Evolutionary conservation across 2,113 vertebrate genomes (phyloP).

Genomic region (Myotis brandtii): DNA sequence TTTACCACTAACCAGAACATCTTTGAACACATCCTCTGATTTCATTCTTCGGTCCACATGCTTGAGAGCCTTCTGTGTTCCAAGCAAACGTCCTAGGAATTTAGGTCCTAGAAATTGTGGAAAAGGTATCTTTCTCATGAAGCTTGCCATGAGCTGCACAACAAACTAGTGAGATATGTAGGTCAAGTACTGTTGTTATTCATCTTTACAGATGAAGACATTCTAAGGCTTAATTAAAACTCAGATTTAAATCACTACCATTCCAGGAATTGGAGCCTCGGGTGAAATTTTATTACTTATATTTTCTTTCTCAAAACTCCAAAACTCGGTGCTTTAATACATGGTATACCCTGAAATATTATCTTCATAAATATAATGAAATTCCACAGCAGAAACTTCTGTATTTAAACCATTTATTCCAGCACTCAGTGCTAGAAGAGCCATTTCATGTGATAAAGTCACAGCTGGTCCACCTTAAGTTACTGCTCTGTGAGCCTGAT

Average conservation of each 20-base stretch:
- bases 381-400: slow-evolving; percentile 19
- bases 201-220: neutral
- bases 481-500: neutral
- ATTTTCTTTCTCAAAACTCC: slow-evolving; percentile 32
- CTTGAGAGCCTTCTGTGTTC: neutral
- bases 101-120: neutral
- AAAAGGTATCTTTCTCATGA: neutral
- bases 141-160: neutral
- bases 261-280: neutral
- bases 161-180: neutral
- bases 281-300: neutral
- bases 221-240: slow-evolving; percentile 8
- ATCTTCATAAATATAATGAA: neutral
- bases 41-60: neutral
- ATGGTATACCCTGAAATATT: neutral
- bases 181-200: neutral
- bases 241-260: slow-evolving; percentile 1
- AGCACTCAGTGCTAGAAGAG: neutral
- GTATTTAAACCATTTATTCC: neutral
- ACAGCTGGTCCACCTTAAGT: neutral
- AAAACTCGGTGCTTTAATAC: neutral
- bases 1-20: neutral
- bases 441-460: neutral
- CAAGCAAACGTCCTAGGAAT: neutral
- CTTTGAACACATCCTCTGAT: neutral